Base-by-base conservation (phyloP, 2,888 invertebrate species). In the Erebia palarica region DNA sequence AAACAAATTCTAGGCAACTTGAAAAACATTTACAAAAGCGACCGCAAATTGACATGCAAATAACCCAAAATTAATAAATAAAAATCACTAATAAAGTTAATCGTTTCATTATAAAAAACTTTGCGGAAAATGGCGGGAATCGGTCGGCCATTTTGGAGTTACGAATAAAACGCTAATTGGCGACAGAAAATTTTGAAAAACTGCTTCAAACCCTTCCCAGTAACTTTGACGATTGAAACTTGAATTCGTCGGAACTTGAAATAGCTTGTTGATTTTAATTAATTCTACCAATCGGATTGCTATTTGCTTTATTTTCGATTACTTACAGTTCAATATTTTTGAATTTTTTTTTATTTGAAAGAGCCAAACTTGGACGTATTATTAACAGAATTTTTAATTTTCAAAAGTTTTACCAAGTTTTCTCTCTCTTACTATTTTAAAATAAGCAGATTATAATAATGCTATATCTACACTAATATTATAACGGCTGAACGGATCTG, bases 141-240 rank as follows among this genome's bases (percentile, higher is more conserved):
- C 57, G 57, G 21, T 42, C 58, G 58, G 65, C 65, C 51, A 53
- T 57, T 66, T 67, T 67, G 69, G 44, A 44, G 44, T 60, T 60
- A 16, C 47, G 68, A 53, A 60, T 44, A 65, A 72, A 63, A 44
- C 58, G 57, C 65, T 74, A 74, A 74, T 74, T 74, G 74, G 68
- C 67, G 71, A 71, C 66, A 59, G 49, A 49, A 59, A 57, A 47
- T 67, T 58, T 67, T 67, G 58, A 67, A 67, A 67, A 67, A 63
- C 49, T 1, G 1, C 27, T 42, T 18, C 58, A 27, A 67, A 49
- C 67, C 67, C 60, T 60, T 67, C 16, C 16, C 67, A 36, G 27
- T 44, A 67, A 67, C 27, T 67, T 67, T 67, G 21, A 49, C 67
- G 67, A 67, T 67, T 59, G 67, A 21, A 67, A 67, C 67, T 67